Evolutionary conservation across 2,113 vertebrate species (phyloP).

Genomic region (Atlantisia rogersi): DNA sequence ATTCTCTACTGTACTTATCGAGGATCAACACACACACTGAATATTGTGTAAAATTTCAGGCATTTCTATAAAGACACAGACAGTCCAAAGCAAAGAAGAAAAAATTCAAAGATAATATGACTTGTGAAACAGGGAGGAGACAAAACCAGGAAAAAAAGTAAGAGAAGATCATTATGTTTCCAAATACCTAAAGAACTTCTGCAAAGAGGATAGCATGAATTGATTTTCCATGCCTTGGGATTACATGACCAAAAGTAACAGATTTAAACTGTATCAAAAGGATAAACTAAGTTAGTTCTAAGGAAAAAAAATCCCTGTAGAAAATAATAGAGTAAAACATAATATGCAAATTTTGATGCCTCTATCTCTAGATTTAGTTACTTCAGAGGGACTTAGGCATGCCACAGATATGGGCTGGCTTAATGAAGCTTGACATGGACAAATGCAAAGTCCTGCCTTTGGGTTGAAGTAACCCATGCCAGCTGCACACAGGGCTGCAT

Average conservation of each 20-base stretch:
- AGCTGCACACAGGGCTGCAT: not conserved
- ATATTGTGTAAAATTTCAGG: not conserved
- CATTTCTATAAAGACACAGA: not conserved
- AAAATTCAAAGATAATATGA: not conserved
- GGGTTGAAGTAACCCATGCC: not conserved
- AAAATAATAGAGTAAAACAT: not conserved
- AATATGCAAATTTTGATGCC: not conserved
- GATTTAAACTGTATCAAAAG: not conserved
- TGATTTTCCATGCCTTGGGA: not conserved
- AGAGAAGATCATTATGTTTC: not conserved
- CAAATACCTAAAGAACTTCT: not conserved
- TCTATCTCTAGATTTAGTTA: not conserved
- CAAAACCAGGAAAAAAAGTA: not conserved
- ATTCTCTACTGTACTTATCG: not conserved
- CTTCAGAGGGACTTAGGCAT: not conserved
- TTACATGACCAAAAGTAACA: not conserved
- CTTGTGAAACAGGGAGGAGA: not conserved
- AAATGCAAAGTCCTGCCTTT: not conserved
- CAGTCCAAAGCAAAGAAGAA: not conserved
- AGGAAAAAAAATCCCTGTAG: not conserved
- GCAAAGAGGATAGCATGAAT: not conserved
- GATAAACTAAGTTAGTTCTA: not conserved
- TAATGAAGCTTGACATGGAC: conserved; percentile 5
- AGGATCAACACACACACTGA: not conserved
- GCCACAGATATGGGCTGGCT: not conserved